A percentile compares a stretch with the other conserved stretches of the same genome.
These are phyloP conservation scores for Miltochrista miniata DNA, from an alignment of 2,888 invertebrate species.

Conservation along the genomic window DNA sequence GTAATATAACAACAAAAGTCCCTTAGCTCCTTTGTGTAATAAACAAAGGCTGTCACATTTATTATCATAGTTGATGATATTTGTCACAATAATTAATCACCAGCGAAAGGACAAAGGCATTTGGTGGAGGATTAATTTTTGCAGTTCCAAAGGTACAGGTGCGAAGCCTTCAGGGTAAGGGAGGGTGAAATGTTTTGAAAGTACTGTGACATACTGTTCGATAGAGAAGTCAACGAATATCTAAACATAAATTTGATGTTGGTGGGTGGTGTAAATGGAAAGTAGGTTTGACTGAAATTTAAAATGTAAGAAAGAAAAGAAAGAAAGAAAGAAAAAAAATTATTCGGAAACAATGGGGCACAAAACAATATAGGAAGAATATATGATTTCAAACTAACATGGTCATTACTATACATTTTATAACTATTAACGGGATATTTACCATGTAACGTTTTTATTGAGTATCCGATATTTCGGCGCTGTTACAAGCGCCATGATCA, in stretches of 20 bases:
- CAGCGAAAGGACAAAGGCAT: conserved; percentile 38
- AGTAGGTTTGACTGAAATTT: too few species aligned
- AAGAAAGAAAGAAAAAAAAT: too few species aligned
- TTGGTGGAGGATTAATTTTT: conserved; percentile 64
- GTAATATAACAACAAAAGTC: conserved; percentile 3
- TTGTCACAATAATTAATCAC: conserved; percentile 58
- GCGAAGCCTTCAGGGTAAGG: conserved; percentile 46
- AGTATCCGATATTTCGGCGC: too few species aligned
- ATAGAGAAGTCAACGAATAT: background rate
- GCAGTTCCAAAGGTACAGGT: conserved; percentile 46
- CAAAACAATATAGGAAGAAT: too few species aligned
- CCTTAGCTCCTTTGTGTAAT: conserved; percentile 11
- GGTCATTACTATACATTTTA: too few species aligned
- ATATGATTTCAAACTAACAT: too few species aligned
- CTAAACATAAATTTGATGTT: background rate
- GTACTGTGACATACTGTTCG: conserved; percentile 9
- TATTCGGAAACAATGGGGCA: too few species aligned
- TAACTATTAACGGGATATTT: too few species aligned
- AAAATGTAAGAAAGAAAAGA: too few species aligned
- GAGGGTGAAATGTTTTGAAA: conserved; percentile 42
- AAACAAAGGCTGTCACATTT: conserved; percentile 32
- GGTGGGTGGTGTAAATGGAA: background rate
- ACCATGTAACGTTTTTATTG: too few species aligned
- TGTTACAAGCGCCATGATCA: too few species aligned
- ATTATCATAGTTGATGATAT: conserved; percentile 47